Conservation (phyloP, 92 coral and sea anemone genomes). For the Paramuricea clavata region DNA sequence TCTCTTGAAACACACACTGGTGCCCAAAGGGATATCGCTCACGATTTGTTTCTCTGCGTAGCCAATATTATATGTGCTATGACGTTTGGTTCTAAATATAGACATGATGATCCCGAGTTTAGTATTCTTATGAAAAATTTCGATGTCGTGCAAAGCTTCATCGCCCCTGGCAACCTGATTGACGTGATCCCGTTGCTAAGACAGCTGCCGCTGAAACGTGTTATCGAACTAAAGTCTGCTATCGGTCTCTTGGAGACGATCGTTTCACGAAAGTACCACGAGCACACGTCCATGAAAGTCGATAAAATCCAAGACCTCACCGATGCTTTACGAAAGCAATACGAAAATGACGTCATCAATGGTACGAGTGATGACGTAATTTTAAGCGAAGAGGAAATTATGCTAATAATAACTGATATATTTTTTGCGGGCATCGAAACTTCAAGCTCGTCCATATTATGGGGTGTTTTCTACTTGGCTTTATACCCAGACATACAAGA, state of each 20-base stretch:
- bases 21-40: slow-evolving; percentile 54
- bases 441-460: slow-evolving; percentile 55
- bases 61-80: slow-evolving; percentile 76
- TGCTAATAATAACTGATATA: slow-evolving; percentile 32
- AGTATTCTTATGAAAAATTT: slow-evolving; percentile 48
- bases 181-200: slow-evolving; percentile 76
- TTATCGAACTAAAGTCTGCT: slow-evolving; percentile 21
- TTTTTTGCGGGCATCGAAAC: slow-evolving; percentile 81
- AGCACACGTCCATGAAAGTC: slow-evolving; percentile 53
- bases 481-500: slow-evolving; percentile 66
- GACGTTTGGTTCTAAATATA: slow-evolving; percentile 73
- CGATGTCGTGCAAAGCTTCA: slow-evolving; percentile 46
- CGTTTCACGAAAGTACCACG: slow-evolving; percentile 62
- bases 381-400: slow-evolving; percentile 23
- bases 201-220: slow-evolving; percentile 53
- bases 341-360: not conserved
- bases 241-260: slow-evolving; percentile 53
- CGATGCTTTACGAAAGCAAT: slow-evolving; percentile 71
- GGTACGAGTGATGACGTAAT: not conserved
- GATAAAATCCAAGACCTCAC: slow-evolving; percentile 75
- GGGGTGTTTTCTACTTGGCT: slow-evolving; percentile 61
- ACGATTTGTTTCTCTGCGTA: slow-evolving; percentile 65
- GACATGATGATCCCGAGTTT: slow-evolving; percentile 67
- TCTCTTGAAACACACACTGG: slow-evolving; percentile 48
- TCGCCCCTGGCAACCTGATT: slow-evolving; percentile 57